phyloP scores from a whole-genome alignment of 2,797 vertebrate species.

The Myotis vivesi region DNA sequence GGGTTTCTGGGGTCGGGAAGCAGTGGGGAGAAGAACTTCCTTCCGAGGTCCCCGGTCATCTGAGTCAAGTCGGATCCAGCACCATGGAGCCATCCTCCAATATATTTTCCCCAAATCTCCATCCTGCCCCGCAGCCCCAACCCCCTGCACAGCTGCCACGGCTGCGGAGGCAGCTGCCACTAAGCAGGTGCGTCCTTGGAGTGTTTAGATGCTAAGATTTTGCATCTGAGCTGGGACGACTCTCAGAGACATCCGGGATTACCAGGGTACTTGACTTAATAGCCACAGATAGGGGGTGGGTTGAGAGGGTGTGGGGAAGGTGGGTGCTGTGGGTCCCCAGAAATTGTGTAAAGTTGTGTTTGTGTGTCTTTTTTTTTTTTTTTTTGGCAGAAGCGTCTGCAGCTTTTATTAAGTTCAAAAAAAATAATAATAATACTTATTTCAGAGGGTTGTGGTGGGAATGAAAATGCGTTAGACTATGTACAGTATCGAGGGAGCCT shows the following conservation, averaged over 20 bases:
- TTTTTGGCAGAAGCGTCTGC: background rate
- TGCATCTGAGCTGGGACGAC: conserved; percentile 18
- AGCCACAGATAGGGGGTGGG: background rate
- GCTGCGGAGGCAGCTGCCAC: conserved; percentile 2
- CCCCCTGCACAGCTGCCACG: conserved; percentile 10
- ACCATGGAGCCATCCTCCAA: fast-evolving
- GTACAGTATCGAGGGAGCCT: background rate
- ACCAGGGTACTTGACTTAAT: conserved; percentile 28
- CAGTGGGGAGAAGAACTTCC: background rate
- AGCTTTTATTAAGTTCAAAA: background rate
- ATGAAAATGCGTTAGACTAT: background rate
- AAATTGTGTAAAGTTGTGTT: background rate
- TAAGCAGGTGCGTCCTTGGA: conserved; percentile 11
- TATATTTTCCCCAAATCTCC: background rate
- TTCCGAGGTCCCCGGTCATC: background rate
- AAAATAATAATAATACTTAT: background rate
- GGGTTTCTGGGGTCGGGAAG: conserved; percentile 63
- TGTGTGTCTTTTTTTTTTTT: background rate
- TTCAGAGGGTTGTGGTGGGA: background rate
- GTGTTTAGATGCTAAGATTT: conserved; percentile 10
- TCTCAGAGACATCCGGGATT: background rate
- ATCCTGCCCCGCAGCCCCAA: background rate
- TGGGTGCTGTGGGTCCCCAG: background rate
- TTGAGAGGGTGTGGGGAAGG: background rate
- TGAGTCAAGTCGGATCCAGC: background rate